Evolutionary conservation across 1,140 invertebrate genomes (phyloP), one percentile per base, ranked within the genome.

Genomic region (Chrysoperla carnea): DNA sequence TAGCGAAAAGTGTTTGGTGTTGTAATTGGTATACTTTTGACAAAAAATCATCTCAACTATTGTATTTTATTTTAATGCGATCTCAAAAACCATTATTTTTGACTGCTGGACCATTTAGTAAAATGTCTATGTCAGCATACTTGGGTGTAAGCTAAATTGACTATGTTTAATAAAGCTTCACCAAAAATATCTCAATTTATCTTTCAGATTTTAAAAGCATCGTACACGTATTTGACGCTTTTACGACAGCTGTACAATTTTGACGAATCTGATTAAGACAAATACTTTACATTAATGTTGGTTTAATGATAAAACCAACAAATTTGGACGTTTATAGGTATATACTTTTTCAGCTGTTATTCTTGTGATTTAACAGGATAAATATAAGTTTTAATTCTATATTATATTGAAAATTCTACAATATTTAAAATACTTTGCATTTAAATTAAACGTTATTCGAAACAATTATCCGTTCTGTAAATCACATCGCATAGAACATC

Each of bases 81-180:
- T 46, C 57, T 12, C 56, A 61, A 46, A 52, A 46, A 44, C 56
- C 60, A 2, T 49, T 61, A 45, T 45, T 51, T 37, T 49, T 60
- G 11, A 58, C 53, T 1, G 61, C 58, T 2, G 61, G 61, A 13
- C 57, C 52, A 14, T 64, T 63, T 46, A 61, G 61, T 40, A 40
- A 48, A 13, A 54, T 64, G 44, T 61, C 61, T 6, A 45, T 60
- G 8, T 46, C 55, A 42, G 63, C 60, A 29, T 59, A 53, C 28
- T 47, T 58, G 43, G 47, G 52, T 4, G 62, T 63, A 52, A 54
- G 47, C 45, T 8, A 23, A 23, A 23, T 23, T 23, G 17, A 5
- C 9, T 41, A 36, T 4, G 8, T 7, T 23, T 36, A 38, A 13
- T 29, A 39, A 29, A 43, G 12, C 13, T 23, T 23, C 17, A 23